These are phyloP conservation scores for Rafetus swinhoei DNA, from an alignment of 2,113 vertebrate species.

Conservation along the genomic window DNA sequence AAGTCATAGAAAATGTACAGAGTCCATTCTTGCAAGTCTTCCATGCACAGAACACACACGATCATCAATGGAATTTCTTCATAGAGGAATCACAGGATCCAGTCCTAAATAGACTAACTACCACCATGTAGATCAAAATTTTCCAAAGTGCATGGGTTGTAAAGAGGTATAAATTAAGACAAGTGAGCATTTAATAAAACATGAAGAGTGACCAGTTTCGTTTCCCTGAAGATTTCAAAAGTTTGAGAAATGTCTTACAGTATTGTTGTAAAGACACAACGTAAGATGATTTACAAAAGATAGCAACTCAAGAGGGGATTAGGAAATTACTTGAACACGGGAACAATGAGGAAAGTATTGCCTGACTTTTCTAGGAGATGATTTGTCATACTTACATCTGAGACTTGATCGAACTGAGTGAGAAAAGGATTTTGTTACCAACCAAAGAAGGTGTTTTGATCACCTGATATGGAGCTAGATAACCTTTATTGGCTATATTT, in stretches of 20 bases:
- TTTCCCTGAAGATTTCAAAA: background rate
- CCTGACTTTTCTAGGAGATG: background rate
- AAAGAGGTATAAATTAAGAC: background rate
- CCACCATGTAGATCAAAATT: background rate
- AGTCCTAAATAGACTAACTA: background rate
- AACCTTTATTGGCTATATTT: background rate
- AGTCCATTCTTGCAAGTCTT: background rate
- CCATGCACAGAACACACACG: background rate
- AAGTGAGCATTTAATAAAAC: background rate
- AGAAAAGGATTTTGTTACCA: background rate
- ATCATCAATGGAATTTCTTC: background rate
- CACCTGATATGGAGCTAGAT: background rate
- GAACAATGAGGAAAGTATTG: background rate
- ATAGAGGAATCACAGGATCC: background rate
- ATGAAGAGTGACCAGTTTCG: background rate
- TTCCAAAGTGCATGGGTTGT: background rate
- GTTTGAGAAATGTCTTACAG: background rate
- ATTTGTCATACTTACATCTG: background rate
- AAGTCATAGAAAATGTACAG: background rate
- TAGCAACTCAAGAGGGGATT: background rate
- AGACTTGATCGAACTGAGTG: no score
- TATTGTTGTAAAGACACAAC: background rate
- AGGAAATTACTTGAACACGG: background rate
- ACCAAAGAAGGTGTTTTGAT: background rate
- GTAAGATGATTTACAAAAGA: background rate